phyloP scores from a whole-genome alignment of 2,888 invertebrate species.

The Byasa hedistus region DNA sequence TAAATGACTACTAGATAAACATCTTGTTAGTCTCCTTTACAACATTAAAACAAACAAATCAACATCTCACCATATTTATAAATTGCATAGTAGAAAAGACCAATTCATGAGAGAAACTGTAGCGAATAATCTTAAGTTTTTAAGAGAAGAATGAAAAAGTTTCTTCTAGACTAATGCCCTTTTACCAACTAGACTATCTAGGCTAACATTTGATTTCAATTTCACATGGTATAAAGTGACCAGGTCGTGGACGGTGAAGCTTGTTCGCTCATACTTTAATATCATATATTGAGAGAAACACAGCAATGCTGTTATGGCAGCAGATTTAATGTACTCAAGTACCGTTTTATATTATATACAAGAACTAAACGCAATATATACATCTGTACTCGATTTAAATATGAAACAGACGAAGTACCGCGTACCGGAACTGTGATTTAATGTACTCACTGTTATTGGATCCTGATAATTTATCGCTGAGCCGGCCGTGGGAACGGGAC shows the following conservation, averaged over 20 bases:
- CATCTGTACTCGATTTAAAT: conserved; percentile 41
- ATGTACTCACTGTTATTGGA: conserved; percentile 73
- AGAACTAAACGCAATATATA: background rate
- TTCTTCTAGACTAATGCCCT: too few species aligned
- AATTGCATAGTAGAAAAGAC: background rate
- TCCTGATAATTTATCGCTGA: conserved; percentile 67
- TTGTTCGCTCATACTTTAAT: too few species aligned
- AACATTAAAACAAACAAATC: background rate
- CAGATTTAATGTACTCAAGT: background rate
- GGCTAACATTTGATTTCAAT: too few species aligned
- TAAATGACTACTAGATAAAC: too few species aligned
- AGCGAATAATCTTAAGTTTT: background rate
- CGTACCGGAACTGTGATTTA: conserved; percentile 65
- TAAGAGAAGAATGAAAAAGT: too few species aligned
- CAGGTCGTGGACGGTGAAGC: too few species aligned
- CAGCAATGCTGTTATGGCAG: too few species aligned
- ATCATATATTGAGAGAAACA: too few species aligned
- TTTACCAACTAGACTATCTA: too few species aligned
- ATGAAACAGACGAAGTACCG: conserved; percentile 49
- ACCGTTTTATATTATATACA: too few species aligned
- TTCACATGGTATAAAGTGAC: too few species aligned
- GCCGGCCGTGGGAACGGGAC: conserved; percentile 63
- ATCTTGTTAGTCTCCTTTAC: too few species aligned
- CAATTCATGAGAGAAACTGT: background rate
- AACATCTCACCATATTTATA: background rate